These are phyloP conservation scores for Muntiacus muntjak DNA, from an alignment of 2,113 vertebrate species.

Conservation along the genomic window DNA sequence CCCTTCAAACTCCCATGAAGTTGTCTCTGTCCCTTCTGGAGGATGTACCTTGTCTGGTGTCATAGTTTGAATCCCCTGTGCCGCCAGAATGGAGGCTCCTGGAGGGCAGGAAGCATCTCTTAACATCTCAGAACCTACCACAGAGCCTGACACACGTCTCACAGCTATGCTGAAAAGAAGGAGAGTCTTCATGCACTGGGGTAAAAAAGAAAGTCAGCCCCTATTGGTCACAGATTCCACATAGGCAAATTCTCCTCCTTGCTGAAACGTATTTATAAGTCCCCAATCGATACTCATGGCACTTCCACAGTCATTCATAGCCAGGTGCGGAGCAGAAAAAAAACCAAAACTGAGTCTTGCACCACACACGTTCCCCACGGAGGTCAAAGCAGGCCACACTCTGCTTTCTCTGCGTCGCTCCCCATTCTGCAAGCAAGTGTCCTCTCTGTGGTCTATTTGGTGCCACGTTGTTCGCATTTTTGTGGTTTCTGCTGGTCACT, in stretches of 20 bases:
- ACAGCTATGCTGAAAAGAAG: neutral
- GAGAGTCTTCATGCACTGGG: neutral
- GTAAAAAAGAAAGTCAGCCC: neutral
- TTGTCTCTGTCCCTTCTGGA: neutral
- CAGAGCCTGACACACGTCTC: neutral
- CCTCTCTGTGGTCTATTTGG: neutral
- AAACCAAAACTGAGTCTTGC: neutral
- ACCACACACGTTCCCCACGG: neutral
- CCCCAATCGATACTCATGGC: neutral
- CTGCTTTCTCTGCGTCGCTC: neutral
- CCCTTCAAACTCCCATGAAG: neutral
- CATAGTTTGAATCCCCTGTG: neutral
- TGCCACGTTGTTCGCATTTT: neutral
- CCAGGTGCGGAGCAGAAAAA: neutral
- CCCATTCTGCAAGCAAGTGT: neutral
- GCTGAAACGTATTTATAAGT: neutral
- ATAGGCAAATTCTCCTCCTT: neutral
- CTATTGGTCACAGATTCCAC: neutral
- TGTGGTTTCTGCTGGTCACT: neutral
- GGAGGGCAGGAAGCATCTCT: neutral
- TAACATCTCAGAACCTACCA: neutral
- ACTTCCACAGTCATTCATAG: neutral
- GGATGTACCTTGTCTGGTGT: neutral
- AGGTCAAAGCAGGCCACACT: neutral
- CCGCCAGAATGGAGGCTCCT: neutral